Percentiles rank a stretch among this genome's conserved stretches.
Evolutionary conservation across 2,888 invertebrate genomes (phyloP).

Genomic region (Gerosis bhagava): DNA sequence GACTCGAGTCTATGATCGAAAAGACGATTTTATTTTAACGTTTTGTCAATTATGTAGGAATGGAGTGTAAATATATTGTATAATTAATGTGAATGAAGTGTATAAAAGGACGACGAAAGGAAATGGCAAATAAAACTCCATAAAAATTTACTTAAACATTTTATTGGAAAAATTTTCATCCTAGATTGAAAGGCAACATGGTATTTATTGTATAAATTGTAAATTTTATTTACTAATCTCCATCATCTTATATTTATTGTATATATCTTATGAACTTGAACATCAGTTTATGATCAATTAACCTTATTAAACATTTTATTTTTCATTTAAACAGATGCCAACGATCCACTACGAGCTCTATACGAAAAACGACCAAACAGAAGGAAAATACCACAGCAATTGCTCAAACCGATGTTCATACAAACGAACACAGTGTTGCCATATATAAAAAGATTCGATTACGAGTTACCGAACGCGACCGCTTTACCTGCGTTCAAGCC

Average conservation of each 20-base stretch:
- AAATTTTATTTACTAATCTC: not conserved
- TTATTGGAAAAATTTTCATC: constrained; percentile 79
- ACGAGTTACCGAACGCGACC: constrained; percentile 54
- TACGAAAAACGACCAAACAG: constrained; percentile 42
- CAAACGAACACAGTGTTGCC: constrained; percentile 49
- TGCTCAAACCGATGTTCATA: constrained; percentile 69
- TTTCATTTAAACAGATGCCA: constrained; percentile 70
- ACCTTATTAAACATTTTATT: constrained; percentile 38
- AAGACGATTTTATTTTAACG: too few relatives aligned
- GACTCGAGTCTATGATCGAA: too few relatives aligned
- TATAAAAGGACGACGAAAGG: too few relatives aligned
- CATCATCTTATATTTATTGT: too few relatives aligned
- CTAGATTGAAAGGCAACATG: constrained; percentile 81
- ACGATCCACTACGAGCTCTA: constrained; percentile 70
- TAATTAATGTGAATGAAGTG: too few relatives aligned
- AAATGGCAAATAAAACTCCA: constrained; percentile 55
- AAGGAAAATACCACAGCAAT: constrained; percentile 40
- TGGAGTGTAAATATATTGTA: too few relatives aligned
- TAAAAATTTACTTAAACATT: constrained; percentile 72
- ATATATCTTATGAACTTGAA: not conserved
- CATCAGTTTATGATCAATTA: constrained; percentile 12
- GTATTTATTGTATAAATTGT: constrained; percentile 48
- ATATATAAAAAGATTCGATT: constrained; percentile 48
- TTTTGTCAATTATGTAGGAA: too few relatives aligned
- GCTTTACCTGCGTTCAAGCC: constrained; percentile 68